Evolutionary conservation across 2,797 vertebrate species (phyloP).

Genomic region (Diplodus sargus): DNA sequence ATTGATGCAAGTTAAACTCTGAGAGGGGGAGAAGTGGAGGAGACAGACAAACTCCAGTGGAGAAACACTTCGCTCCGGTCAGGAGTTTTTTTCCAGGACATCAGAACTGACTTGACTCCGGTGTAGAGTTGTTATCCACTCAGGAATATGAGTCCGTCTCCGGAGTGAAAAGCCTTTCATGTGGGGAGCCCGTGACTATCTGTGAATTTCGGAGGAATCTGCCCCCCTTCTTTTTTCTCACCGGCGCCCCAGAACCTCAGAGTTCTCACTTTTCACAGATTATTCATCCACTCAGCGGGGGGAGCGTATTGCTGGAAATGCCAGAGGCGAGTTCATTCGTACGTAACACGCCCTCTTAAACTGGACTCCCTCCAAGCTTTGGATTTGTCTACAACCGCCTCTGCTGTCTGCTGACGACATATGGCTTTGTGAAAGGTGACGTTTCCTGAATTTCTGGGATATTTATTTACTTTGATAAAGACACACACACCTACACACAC

Average conservation of each 20-base stretch:
- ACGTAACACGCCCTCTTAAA: conserved; percentile 66
- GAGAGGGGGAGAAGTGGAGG: conserved; percentile 37
- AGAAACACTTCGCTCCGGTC: conserved; percentile 31
- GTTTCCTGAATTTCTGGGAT: conserved; percentile 46
- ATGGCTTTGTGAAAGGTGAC: conserved; percentile 76
- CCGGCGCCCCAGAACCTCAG: conserved; percentile 33
- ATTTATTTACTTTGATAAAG: conserved; percentile 31
- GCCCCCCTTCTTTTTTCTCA: conserved; percentile 17
- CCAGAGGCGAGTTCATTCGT: conserved; percentile 66
- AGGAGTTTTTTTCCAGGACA: conserved; percentile 54
- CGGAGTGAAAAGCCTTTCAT: conserved; percentile 53
- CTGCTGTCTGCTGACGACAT: conserved; percentile 68
- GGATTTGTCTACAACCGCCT: conserved; percentile 66
- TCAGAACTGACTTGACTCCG: conserved; percentile 42
- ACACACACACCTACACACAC: conserved; percentile 18
- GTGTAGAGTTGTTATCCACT: conserved; percentile 50
- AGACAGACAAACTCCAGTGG: conserved; percentile 2
- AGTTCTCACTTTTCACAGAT: conserved; percentile 65
- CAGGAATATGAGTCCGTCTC: conserved; percentile 55
- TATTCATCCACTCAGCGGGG: conserved; percentile 63
- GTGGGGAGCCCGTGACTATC: conserved; percentile 49
- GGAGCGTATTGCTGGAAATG: conserved; percentile 64
- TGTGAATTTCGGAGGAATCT: conserved; percentile 52
- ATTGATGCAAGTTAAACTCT: conserved; percentile 71
- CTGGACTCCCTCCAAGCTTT: conserved; percentile 65